phyloP scores from a whole-genome alignment of 2,888 invertebrate species.

The Orchesellides sinensis region DNA sequence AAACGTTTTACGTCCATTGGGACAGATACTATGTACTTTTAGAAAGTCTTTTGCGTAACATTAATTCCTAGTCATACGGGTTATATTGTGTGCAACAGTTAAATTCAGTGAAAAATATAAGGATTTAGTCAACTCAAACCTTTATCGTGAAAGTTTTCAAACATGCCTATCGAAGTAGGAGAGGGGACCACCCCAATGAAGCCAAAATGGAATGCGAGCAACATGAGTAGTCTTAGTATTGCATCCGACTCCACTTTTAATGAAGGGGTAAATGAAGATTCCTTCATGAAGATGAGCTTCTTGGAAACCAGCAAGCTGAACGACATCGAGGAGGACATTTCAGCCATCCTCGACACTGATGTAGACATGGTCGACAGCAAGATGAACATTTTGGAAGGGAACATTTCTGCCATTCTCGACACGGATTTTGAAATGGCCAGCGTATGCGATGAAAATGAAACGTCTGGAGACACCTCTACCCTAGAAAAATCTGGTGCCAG shows the following conservation, averaged over 20 bases:
- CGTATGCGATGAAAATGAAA: background rate
- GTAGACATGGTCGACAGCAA: too few relatives aligned
- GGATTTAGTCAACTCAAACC: background rate
- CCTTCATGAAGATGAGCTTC: constrained; percentile 26
- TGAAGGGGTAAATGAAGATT: constrained; percentile 14
- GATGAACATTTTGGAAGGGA: too few relatives aligned
- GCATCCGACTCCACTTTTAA: background rate
- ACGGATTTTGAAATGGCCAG: too few relatives aligned
- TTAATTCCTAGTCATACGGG: too few relatives aligned
- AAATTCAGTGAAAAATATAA: background rate
- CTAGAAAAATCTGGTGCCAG: constrained; percentile 34
- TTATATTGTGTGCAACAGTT: background rate
- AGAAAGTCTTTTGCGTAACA: too few relatives aligned
- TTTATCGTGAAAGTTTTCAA: background rate
- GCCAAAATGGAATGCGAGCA: constrained; percentile 26
- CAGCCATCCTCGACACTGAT: background rate
- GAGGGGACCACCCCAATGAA: constrained; percentile 39
- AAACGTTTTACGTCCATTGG: too few relatives aligned
- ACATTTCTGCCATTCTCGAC: too few relatives aligned
- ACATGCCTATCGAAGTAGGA: constrained; percentile 32
- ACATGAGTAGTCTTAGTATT: background rate
- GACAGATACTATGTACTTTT: too few relatives aligned
- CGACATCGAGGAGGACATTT: constrained; percentile 16
- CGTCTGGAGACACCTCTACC: background rate
- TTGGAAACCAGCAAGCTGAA: constrained; percentile 23